Evolutionary conservation across 2,113 vertebrate species (phyloP).

Genomic region (Saccopteryx bilineata): DNA sequence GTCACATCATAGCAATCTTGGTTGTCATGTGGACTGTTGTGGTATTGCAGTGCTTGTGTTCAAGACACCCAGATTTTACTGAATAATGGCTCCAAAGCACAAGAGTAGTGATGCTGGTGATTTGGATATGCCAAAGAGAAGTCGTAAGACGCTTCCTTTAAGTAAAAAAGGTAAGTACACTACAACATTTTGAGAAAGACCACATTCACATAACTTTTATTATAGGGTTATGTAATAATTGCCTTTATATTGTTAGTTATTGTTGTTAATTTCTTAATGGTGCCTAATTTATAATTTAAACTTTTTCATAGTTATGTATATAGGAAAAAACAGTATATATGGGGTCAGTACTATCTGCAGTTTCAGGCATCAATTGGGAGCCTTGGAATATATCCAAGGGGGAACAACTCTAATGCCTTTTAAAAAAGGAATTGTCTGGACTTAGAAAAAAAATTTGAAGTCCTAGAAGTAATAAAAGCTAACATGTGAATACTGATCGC

Average conservation of each 20-base stretch:
- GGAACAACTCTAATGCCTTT: neutral
- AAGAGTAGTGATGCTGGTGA: neutral
- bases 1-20: too few relatives aligned
- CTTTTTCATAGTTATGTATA: neutral
- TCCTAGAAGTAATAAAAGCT: neutral
- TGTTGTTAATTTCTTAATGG: neutral
- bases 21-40: too few relatives aligned
- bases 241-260: neutral
- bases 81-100: neutral
- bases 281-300: neutral
- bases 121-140: neutral
- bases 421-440: conserved; percentile 24
- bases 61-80: neutral
- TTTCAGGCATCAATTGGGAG: neutral
- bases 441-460: conserved; percentile 16
- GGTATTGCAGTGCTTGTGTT: neutral
- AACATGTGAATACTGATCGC: neutral
- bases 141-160: neutral
- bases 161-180: neutral
- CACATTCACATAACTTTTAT: neutral
- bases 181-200: neutral
- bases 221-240: neutral
- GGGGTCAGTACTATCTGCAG: too few relatives aligned
- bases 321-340: neutral
- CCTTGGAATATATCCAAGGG: neutral